phyloP scores from a whole-genome alignment of 64 coral and sea anemone species.

The Actinia tenebrosa region DNA sequence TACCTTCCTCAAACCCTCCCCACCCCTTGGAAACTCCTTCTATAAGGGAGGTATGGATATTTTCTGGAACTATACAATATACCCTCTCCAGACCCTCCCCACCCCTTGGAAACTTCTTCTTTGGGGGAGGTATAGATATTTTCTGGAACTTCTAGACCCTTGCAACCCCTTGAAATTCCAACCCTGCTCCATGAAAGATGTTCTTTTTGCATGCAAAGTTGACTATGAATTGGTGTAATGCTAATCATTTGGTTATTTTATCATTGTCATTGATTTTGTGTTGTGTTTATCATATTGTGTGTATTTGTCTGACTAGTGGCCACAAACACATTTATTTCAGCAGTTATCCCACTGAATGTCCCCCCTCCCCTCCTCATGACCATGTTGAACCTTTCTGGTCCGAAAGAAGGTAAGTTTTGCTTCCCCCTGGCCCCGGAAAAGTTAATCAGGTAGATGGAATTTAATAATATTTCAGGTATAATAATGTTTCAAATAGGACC shows the following conservation, averaged over 20 bases:
- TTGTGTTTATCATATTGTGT: not conserved
- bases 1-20: too few species aligned
- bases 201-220: not conserved
- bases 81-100: too few species aligned
- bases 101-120: too few species aligned
- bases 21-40: too few species aligned
- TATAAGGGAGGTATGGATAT: too few species aligned
- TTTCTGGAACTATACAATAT: too few species aligned
- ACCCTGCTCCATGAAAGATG: too few species aligned
- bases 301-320: not conserved
- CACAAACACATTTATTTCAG: constrained; percentile 19
- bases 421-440: not conserved
- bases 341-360: constrained; percentile 66
- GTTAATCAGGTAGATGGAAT: not conserved
- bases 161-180: too few species aligned
- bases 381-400: constrained; percentile 91
- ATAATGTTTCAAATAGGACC: too few species aligned
- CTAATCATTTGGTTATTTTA: not conserved
- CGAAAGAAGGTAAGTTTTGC: constrained; percentile 77
- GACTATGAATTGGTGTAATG: not conserved
- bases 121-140: too few species aligned
- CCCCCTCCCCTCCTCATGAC: constrained; percentile 85
- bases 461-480: not conserved
- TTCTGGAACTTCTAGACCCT: too few species aligned
- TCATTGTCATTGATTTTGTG: not conserved